Base-by-base conservation (phyloP, 1,140 invertebrate species). In the Ectropis grisescens region DNA sequence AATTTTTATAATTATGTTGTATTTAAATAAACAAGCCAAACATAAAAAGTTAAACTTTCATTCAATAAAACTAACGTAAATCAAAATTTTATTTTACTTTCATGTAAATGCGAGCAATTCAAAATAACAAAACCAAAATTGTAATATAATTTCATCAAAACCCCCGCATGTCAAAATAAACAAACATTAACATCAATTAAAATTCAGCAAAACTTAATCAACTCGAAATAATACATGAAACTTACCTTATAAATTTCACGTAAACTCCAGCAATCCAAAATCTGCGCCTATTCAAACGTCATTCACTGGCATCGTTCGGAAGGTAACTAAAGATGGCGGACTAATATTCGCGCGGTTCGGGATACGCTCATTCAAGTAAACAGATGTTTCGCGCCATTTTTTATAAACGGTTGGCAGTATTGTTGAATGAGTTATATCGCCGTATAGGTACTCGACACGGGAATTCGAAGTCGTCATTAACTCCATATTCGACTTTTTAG, bases 241-340 rank as follows among this genome's bases (percentile, higher is more conserved):
- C 32, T 33, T 33, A 33, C 32, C 32, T 33, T 13, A 33, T n/a
- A 25, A 33, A 33, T 9, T 23, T 23, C 32, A 33, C 22, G 22
- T 33, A 33, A 33, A 25, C 12, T 33, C 22, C 22, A 25, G 22
- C 32, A 33, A 33, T 9, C 5, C 16, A 33, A 33, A 33, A 33
- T 33, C 11, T 23, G 16, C 32, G 6, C 1, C 32, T 33, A 23
- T 33, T 7, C 32, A 33, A 3, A 25, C 22, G 32, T 25, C 32
- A 7, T 25, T 12, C 32, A 13, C 32, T 13, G 0, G 6, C 10
- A 2, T 11, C 19, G 9, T 3, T 9, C 22, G 16, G 16, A 13
- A 33, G 32, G 5, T 9, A 33, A 33, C 32, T 33, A 11, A 33
- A 33, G 8, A 33, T 33, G 22, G 32, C 32, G 32, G 13, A 22